A percentile compares a stretch with the other conserved stretches of the same genome.
phyloP scores from a whole-genome alignment of 2,888 invertebrate genomes.

The Lepidochrysops patricia region DNA sequence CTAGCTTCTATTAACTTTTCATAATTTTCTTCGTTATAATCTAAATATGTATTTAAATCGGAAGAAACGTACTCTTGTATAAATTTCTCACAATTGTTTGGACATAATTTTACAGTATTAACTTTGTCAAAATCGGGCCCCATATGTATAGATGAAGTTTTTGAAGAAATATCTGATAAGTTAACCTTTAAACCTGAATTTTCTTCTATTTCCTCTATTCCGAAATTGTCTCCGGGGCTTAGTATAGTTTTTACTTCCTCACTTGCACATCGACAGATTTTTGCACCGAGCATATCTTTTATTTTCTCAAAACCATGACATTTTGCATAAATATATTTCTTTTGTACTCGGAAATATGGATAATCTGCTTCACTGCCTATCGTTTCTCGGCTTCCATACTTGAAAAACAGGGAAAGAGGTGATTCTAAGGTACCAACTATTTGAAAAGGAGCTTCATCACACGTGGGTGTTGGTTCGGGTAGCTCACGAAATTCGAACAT shows the following conservation, averaged over 20 bases:
- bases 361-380: constrained; percentile 48
- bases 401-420: constrained; percentile 36
- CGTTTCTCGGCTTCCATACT: constrained; percentile 53
- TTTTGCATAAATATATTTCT: constrained; percentile 56
- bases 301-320: constrained; percentile 54
- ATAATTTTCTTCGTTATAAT: constrained; percentile 55
- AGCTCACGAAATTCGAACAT: constrained; percentile 39
- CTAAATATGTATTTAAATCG: constrained; percentile 40
- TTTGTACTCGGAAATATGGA: constrained; percentile 43
- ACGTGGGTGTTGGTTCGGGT: constrained; percentile 25
- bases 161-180: background rate
- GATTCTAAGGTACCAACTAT: constrained; percentile 46
- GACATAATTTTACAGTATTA: constrained; percentile 22
- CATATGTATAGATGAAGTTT: background rate
- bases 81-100: constrained; percentile 23
- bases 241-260: constrained; percentile 15
- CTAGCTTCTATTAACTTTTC: constrained; percentile 38
- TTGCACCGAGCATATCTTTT: constrained; percentile 42
- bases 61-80: constrained; percentile 38
- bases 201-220: constrained; percentile 12
- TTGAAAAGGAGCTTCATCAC: constrained; percentile 47
- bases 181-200: background rate
- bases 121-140: background rate
- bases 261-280: constrained; percentile 42
- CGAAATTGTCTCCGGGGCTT: constrained; percentile 17